Evolutionary conservation across 2,888 invertebrate genomes (phyloP).

Genomic region (Philonicus albiceps): DNA sequence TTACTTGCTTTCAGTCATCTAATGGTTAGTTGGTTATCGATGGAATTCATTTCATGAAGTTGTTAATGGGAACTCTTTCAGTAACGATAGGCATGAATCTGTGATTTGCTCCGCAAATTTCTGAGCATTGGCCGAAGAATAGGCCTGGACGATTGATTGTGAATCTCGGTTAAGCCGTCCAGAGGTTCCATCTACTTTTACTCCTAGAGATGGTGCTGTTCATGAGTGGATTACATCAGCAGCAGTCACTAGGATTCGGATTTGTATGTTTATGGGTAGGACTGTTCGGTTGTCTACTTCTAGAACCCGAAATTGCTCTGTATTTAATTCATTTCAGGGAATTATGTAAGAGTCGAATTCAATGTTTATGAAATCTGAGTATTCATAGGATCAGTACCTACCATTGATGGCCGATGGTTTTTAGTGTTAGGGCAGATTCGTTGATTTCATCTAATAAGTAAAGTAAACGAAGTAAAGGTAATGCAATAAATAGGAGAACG

Average conservation of each 20-base stretch:
- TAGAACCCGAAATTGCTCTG: slow-evolving; percentile 67
- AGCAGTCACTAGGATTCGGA: slow-evolving; percentile 70
- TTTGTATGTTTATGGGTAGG: slow-evolving; percentile 69
- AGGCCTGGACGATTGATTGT: slow-evolving; percentile 70
- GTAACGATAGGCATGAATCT: slow-evolving; percentile 80
- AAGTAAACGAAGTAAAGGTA: slow-evolving; percentile 69
- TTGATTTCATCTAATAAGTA: slow-evolving; percentile 72
- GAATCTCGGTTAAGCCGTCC: slow-evolving; percentile 71
- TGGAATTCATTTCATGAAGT: slow-evolving; percentile 70
- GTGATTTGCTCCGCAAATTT: slow-evolving; percentile 80
- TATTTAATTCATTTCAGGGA: slow-evolving; percentile 61
- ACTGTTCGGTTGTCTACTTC: slow-evolving; percentile 72
- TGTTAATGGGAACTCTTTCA: slow-evolving; percentile 67
- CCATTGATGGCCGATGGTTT: slow-evolving; percentile 73
- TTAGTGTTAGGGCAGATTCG: slow-evolving; percentile 68
- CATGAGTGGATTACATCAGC: slow-evolving; percentile 74
- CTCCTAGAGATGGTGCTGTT: slow-evolving; percentile 70
- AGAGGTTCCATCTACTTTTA: slow-evolving; percentile 73
- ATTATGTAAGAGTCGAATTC: slow-evolving; percentile 73
- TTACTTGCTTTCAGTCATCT: too few species aligned
- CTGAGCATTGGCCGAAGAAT: too few species aligned
- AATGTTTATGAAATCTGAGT: slow-evolving; percentile 68
- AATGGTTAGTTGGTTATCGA: too few species aligned
- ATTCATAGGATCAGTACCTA: slow-evolving; percentile 75
- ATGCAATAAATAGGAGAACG: slow-evolving; percentile 70